Evolutionary conservation across 2,888 invertebrate species (phyloP), one percentile per base, ranked within the genome.

Genomic region (Agapostemon virescens): DNA sequence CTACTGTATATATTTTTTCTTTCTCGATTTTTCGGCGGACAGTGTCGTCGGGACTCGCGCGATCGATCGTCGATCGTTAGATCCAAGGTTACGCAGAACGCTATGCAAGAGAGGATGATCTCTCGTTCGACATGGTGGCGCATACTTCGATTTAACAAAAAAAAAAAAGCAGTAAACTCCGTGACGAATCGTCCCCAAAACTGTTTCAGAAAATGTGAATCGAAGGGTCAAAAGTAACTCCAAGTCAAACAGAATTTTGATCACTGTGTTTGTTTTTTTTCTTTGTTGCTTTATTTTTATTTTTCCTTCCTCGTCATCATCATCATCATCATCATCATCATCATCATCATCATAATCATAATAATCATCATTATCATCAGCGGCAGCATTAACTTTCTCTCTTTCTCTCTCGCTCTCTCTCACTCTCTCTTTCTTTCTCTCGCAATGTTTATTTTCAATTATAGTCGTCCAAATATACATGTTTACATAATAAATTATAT

Each of bases 401-500:
- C 89, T 90, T 89, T 5, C 13, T 52, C 23, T 89, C 86, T 87
- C 88, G 87, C 88, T 91, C 89, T 11, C 4, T 49, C 26, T 90
- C 86, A 87, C 89, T 88, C 89, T 90, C 89, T 49, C 49, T 6
- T n/a, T 55, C 26, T 89, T 85, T 87, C 89, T 88, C 89, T 91
- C 89, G 89, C 90, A 91, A 91, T 91, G 86, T 92, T 92, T 92
- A 92, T 91, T 91, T 91, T 91, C 90, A 91, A 88, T 90, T 90
- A 89, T 91, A 91, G 90, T 91, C 90, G 90, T 91, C 90, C 90
- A 92, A 92, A 91, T 91, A 92, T 92, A 92, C 91, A 92, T 91
- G 91, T 92, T 92, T 91, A 92, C 91, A 92, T 91, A 91, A 91
- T 91, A 91, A 91, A 91, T 91, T 92, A 91, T 92, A 92, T 91